Evolutionary conservation across 1,140 invertebrate species (phyloP), one percentile per base, ranked within the genome.

Genomic region (Dreissena polymorpha): DNA sequence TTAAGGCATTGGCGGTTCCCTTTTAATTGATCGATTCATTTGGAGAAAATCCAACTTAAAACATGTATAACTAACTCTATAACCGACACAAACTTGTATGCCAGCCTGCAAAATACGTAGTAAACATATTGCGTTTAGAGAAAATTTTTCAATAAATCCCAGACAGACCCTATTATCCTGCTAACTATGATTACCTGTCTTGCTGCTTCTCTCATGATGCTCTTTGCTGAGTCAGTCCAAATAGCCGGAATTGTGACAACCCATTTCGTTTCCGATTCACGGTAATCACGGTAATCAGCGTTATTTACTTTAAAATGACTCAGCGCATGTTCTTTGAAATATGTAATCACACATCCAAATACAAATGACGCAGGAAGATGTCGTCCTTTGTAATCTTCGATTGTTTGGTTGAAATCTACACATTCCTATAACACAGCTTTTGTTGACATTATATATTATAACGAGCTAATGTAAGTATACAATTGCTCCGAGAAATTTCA

Each of bases 191-290:
- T 12, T 50, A 71, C 39, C 69, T 50, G 21, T 49, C 74, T 39
- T 39, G 39, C 82, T 10, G 65, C 65, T 39, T 50, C 23, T 53
- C 82, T 77, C 82, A 84, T 84, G 21, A 84, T 50, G 12, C 64
- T 49, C 55, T 84, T 84, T 50, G 82, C 73, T 21, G 23, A 60
- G 27, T 84, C 82, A 29, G 13, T 72, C 82, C 82, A 84, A 3
- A 84, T 84, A 12, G 82, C 82, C 3, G 82, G 82, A 0, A 84
- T 75, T n/a, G 82, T 84, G 7, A 84, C 21, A 16, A 84, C 82
- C 82, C 82, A 84, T 18, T 53, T 71, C 13, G 68, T 84, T 57
- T 84, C 74, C 1, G 50, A 39, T 27, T 53, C 67, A 13, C 55
- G 39, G 65, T 77, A 64, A 14, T 53, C 67, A 13, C 55, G 39